Evolutionary conservation across 2,113 vertebrate species (phyloP), one percentile per base, ranked within the genome.

Genomic region (Gavia stellata): DNA sequence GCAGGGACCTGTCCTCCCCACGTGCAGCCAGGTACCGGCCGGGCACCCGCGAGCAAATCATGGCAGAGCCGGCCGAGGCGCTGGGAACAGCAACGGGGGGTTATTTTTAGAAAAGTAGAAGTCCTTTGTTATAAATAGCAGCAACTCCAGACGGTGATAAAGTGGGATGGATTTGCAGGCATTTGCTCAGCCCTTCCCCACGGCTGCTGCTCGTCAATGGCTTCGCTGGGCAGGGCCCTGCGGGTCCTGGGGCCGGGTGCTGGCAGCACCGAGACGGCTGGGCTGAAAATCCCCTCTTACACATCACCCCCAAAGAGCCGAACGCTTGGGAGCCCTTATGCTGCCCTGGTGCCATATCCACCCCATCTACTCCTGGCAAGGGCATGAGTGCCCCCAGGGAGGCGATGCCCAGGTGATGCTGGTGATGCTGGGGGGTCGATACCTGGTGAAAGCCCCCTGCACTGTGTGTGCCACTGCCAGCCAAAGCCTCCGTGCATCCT

Each of bases 91-190:
- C n/a, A 10, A 3, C 4, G 1, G 14, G n/a, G 33, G 29, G 52
- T n/a, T 94, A 92, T 95, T 94, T 97, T 94, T 89, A 91, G 95
- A 71, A 38, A 38, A 81, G 65, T 18, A 9, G 63, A 38, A 84
- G 68, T 42, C 89, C 49, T 81, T 26, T n/a, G 50, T 71, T 96
- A 95, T 94, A 94, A 96, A 95, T 94, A 95, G 94, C 91, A 90
- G 70, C 94, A 71, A 52, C 91, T 94, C 66, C 68, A 85, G 84
- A 66, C 33, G 3, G 68, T 15, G 59, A 86, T 81, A 49, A 12
- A 92, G 68, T 6, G 33, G 61, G 84, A 75, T 9, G 65, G 91
- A 92, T 70, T 81, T 53, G 2, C 71, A 55, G 70, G 87, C 81
- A 26, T 53, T 83, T 0, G 3, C 62, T 88, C 85, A 83, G 79